Evolutionary conservation across 2,888 invertebrate species (phyloP).

Genomic region (Kuschelorhynchus macadamiae): DNA sequence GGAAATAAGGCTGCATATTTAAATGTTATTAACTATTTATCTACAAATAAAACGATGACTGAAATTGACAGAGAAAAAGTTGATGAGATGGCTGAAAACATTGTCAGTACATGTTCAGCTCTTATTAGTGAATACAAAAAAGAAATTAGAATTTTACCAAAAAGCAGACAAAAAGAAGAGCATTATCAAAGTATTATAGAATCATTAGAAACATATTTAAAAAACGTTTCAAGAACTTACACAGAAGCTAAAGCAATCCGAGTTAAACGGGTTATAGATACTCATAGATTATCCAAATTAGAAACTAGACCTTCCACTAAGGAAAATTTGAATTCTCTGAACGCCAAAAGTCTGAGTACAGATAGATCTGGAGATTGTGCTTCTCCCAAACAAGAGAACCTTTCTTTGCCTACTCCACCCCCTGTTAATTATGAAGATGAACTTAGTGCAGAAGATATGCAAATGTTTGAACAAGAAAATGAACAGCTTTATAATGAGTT

Average conservation of each 20-base stretch:
- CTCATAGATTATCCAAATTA: slow-evolving; percentile 83
- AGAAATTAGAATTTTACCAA: slow-evolving; percentile 73
- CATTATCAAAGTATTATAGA: slow-evolving; percentile 84
- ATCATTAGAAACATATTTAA: slow-evolving; percentile 85
- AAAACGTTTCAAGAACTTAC: slow-evolving; percentile 88
- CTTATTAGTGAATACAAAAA: slow-evolving; percentile 82
- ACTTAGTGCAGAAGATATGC: slow-evolving; percentile 88
- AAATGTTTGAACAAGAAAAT: slow-evolving; percentile 95
- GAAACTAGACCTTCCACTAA: slow-evolving; percentile 66
- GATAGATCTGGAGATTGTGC: slow-evolving; percentile 38
- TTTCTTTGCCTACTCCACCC: slow-evolving; percentile 36
- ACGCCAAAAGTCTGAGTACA: slow-evolving; percentile 24
- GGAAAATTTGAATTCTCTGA: slow-evolving; percentile 18
- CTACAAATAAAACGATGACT: slow-evolving; percentile 80
- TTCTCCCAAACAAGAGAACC: slow-evolving; percentile 32
- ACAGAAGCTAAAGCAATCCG: slow-evolving; percentile 90
- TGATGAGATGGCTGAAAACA: slow-evolving; percentile 87
- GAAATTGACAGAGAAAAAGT: slow-evolving; percentile 90
- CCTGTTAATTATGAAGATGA: slow-evolving; percentile 73
- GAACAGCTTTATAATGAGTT: slow-evolving; percentile 88
- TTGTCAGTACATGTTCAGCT: slow-evolving; percentile 85
- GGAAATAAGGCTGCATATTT: slow-evolving; percentile 90
- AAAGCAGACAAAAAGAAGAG: slow-evolving; percentile 78
- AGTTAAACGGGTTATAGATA: slow-evolving; percentile 87
- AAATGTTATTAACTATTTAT: slow-evolving; percentile 81